Percentiles rank a stretch among this genome's conserved stretches.
Conservation (phyloP, 2,888 invertebrate species). For the Rhyacophila evoluta region DNA sequence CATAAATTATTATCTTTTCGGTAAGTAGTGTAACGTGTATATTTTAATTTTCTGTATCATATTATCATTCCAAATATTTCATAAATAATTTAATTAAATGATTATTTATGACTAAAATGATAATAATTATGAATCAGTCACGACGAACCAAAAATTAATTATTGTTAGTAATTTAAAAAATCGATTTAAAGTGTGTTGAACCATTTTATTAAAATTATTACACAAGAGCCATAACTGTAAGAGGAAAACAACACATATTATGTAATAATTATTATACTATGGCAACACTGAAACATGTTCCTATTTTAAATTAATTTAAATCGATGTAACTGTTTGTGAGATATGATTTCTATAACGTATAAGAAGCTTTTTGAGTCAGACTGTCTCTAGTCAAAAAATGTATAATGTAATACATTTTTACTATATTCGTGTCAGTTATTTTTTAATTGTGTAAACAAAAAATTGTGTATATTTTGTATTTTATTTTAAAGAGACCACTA, state of each 20-base stretch:
- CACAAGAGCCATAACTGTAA: conserved; percentile 17
- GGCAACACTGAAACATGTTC: conserved; percentile 48
- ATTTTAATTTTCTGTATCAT: neutral
- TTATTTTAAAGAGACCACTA: conserved; percentile 42
- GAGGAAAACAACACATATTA: conserved; percentile 3
- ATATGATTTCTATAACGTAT: conserved; percentile 14
- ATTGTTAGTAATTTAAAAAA: conserved; percentile 26
- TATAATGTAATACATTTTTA: conserved; percentile 22
- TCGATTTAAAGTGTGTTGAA: conserved; percentile 23
- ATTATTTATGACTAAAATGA: neutral
- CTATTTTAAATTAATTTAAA: conserved; percentile 44
- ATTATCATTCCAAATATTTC: conserved; percentile 15
- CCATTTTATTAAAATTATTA: conserved; percentile 22
- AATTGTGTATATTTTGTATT: conserved; percentile 47
- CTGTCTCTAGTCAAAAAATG: conserved; percentile 19
- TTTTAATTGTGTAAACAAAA: conserved; percentile 26
- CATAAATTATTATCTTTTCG: neutral
- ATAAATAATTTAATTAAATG: neutral
- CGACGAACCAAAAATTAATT: conserved; percentile 29
- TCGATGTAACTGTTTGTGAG: conserved; percentile 22
- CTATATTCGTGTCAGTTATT: conserved; percentile 24
- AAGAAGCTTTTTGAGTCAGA: conserved; percentile 24
- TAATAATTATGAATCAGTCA: conserved; percentile 24
- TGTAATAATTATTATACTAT: conserved; percentile 43
- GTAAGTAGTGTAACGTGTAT: conserved; percentile 12